Evolutionary conservation across 2,113 vertebrate genomes (phyloP), one percentile per base, ranked within the genome.

Genomic region (Zosterops pallidus): DNA sequence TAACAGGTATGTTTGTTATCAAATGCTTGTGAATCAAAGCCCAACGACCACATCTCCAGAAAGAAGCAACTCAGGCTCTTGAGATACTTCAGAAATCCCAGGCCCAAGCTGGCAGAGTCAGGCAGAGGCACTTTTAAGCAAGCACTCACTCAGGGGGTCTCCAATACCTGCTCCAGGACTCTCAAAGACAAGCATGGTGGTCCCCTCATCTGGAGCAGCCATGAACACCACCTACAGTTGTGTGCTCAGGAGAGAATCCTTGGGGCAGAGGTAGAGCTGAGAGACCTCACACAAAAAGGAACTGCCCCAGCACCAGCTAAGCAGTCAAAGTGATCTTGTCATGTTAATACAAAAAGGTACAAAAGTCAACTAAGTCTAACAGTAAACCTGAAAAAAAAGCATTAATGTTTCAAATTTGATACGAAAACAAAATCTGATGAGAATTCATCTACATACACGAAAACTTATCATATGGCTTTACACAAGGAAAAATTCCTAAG

Each of bases 101-200:
- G 70, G 28, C 15, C 11, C 39, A 68, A 64, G 24, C 16, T n/a
- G 25, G 17, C 11, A 53, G 19, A 81, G 14, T 15, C 35, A 52
- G 31, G 56, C 35, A 91, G 52, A 72, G 42, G 19, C 1, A 24
- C 9, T 28, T 63, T 11, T 37, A 39, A 77, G 42, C 12, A 78
- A 35, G 18, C 11, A 42, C 31, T 77, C 18, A 7, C 52, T 63
- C 47, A 31, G 25, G 5, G 33, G 6, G 25, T 39, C 46, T 78
- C 37, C 25, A 57, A 44, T 12, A 63, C 35, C 47, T 50, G 52
- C 52, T 70, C 31, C 60, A 62, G 56, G 22, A 29, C n/a, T 28
- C 17, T 22, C 0, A 0, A 52, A 70, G 29, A 37, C 22, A 59
- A 79, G 23, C 18, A 22, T 11, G 11, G 56, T 6, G 7, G 6